Evolutionary conservation across 2,888 invertebrate species (phyloP).

Genomic region (Chrysolina americana): DNA sequence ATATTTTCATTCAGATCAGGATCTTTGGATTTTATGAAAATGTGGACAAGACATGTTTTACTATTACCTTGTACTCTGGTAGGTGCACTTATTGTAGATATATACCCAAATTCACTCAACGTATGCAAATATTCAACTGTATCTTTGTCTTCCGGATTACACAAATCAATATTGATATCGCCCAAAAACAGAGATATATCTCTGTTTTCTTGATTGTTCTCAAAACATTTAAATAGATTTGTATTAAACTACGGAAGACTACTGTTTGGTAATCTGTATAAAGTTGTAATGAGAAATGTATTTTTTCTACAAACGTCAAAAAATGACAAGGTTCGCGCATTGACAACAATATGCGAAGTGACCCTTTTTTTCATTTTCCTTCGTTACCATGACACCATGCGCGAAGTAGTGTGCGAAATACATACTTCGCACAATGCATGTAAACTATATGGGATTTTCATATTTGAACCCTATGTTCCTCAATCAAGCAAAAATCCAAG

Average conservation of each 20-base stretch:
- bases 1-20: not conserved
- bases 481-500: too few species aligned
- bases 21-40: not conserved
- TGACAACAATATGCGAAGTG: too few species aligned
- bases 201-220: not conserved
- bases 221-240: not conserved
- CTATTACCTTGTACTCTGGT: not conserved
- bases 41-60: not conserved
- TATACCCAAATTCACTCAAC: too few species aligned
- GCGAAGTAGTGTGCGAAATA: too few species aligned
- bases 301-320: too few species aligned
- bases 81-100: not conserved
- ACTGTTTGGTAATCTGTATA: not conserved
- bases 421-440: too few species aligned
- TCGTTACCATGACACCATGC: too few species aligned
- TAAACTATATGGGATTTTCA: too few species aligned
- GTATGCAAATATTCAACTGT: too few species aligned
- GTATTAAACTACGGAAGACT: not conserved
- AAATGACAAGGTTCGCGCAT: too few species aligned
- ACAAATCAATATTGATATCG: not conserved
- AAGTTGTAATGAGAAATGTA: not conserved
- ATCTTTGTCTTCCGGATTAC: not conserved
- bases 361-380: too few species aligned
- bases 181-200: not conserved
- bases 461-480: too few species aligned